These are phyloP conservation scores for Neodiprion lecontei DNA, from an alignment of 1,140 invertebrate species.

Conservation along the genomic window DNA sequence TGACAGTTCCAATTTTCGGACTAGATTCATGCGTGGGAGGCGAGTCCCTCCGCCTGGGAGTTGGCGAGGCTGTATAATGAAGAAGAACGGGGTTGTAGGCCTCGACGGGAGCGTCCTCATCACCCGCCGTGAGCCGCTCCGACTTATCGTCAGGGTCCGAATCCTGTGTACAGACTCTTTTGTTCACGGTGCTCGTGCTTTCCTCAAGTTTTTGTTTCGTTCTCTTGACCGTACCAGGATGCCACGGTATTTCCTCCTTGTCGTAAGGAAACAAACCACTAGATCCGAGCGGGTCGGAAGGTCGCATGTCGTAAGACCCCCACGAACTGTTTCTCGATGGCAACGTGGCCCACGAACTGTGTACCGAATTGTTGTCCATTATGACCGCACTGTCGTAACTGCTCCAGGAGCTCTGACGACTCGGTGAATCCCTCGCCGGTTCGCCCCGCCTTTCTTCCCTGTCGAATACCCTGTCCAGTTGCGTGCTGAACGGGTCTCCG, in stretches of 20 bases:
- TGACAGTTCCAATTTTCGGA: slow-evolving; percentile 15
- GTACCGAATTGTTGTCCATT: slow-evolving; percentile 71
- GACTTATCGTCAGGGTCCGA: slow-evolving; percentile 43
- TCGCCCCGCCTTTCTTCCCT: slow-evolving; percentile 68
- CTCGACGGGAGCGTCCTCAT: slow-evolving; percentile 46
- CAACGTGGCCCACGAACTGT: slow-evolving; percentile 80
- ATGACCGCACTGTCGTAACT: slow-evolving; percentile 80
- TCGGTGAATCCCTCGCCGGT: slow-evolving; percentile 56
- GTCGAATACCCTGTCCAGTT: slow-evolving; percentile 76
- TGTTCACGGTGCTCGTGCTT: slow-evolving; percentile 56
- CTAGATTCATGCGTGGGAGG: slow-evolving; percentile 28
- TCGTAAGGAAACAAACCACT: slow-evolving; percentile 65
- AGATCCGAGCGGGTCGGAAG: slow-evolving; percentile 51
- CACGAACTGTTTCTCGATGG: slow-evolving; percentile 77
- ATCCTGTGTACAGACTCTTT: slow-evolving; percentile 62
- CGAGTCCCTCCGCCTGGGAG: slow-evolving; percentile 42
- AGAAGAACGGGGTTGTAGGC: slow-evolving; percentile 49
- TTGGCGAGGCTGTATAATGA: slow-evolving; percentile 51
- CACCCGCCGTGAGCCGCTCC: slow-evolving; percentile 33
- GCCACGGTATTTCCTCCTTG: slow-evolving; percentile 70
- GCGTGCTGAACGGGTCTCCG: slow-evolving; percentile 75
- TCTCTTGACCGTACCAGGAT: slow-evolving; percentile 72
- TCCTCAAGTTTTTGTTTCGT: slow-evolving; percentile 79
- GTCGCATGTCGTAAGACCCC: slow-evolving; percentile 75
- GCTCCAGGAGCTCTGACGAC: slow-evolving; percentile 79